phyloP scores from a whole-genome alignment of 2,888 invertebrate species.

The Dermolepida albohirtum region DNA sequence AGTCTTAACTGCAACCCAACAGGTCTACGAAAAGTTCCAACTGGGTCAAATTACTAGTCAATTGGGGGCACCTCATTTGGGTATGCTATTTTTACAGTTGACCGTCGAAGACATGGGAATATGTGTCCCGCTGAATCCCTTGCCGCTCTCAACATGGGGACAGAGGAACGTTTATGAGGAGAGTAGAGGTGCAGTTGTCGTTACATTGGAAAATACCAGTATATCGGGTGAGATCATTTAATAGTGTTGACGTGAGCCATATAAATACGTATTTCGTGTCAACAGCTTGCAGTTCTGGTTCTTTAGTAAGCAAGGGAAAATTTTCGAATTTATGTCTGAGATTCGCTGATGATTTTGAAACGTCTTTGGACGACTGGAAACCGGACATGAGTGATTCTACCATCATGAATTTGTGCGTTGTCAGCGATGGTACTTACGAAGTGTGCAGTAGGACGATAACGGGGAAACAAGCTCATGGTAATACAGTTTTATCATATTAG shows the following conservation, averaged over 20 bases:
- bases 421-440: slow-evolving; percentile 99
- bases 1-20: slow-evolving; percentile 81
- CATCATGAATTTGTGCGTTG: slow-evolving; percentile 92
- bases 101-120: slow-evolving; percentile 98
- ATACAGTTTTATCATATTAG: too few relatives aligned
- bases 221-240: slow-evolving; percentile 71
- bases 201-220: slow-evolving; percentile 96
- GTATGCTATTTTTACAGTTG: slow-evolving; percentile 91
- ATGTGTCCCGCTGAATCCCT: slow-evolving; percentile 89
- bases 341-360: slow-evolving; percentile 98
- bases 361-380: slow-evolving; percentile 97
- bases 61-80: slow-evolving; percentile 81
- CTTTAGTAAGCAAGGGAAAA: slow-evolving; percentile 92
- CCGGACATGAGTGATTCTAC: slow-evolving; percentile 84
- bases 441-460: slow-evolving; percentile 94
- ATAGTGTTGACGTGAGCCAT: background rate
- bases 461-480: slow-evolving; percentile 82
- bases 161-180: slow-evolving; percentile 80
- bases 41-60: slow-evolving; percentile 84
- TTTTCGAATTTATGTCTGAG: slow-evolving; percentile 92
- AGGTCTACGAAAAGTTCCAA: slow-evolving; percentile 80
- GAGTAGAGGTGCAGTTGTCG: slow-evolving; percentile 90
- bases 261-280: background rate
- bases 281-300: slow-evolving; percentile 92
- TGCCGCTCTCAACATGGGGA: slow-evolving; percentile 78